These are phyloP conservation scores for Watsonalla binaria DNA, from an alignment of 2,888 invertebrate species.

Conservation along the genomic window DNA sequence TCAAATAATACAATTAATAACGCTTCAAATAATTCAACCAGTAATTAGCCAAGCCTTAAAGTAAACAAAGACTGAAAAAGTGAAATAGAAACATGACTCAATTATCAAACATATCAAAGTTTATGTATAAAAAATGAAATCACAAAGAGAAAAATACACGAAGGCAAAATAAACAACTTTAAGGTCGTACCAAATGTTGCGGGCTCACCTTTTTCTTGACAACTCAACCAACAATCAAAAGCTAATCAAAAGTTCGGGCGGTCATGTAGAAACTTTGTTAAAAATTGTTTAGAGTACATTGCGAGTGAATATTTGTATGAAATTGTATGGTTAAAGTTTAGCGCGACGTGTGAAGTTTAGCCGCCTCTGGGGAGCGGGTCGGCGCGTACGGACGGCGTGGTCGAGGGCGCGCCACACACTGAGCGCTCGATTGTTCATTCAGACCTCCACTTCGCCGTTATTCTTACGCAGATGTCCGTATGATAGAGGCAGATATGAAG, in stretches of 20 bases:
- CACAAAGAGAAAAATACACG: not conserved
- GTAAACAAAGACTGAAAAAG: not conserved
- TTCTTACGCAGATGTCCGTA: constrained; percentile 72
- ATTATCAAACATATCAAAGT: not conserved
- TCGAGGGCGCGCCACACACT: constrained; percentile 65
- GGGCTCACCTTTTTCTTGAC: constrained; percentile 4
- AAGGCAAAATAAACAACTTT: not conserved
- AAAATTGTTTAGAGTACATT: constrained; percentile 6
- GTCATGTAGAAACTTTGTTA: constrained; percentile 11
- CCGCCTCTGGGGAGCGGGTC: constrained; percentile 36
- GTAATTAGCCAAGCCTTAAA: too few species aligned
- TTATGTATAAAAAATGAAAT: not conserved
- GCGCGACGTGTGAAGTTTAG: constrained; percentile 48
- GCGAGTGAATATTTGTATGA: constrained; percentile 11
- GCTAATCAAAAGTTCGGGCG: constrained; percentile 16
- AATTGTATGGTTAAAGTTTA: constrained; percentile 21
- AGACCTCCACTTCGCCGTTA: constrained; percentile 60
- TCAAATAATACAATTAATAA: too few species aligned
- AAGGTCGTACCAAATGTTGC: not conserved
- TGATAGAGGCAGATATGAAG: constrained; percentile 52
- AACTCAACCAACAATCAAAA: constrained; percentile 16
- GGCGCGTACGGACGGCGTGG: constrained; percentile 43
- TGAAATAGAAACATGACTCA: not conserved
- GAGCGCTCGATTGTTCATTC: constrained; percentile 68
- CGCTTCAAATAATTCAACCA: too few species aligned